Conservation (phyloP, 2,113 vertebrate species). For the Morphnarchus princeps region DNA sequence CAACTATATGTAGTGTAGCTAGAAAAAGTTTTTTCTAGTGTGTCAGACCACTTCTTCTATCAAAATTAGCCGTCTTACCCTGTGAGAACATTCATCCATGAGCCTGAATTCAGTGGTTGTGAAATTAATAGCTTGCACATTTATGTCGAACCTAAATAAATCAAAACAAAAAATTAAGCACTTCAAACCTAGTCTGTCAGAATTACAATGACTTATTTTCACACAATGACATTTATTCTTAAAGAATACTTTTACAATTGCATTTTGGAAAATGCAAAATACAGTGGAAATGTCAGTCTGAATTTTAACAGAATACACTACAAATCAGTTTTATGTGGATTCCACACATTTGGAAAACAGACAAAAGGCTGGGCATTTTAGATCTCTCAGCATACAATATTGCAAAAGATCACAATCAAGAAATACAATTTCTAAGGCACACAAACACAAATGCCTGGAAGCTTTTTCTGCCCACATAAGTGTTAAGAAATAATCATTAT, state of each 20-base stretch:
- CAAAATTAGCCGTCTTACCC: slow-evolving; percentile 63
- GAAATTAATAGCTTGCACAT: slow-evolving; percentile 84
- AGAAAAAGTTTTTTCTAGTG: background rate
- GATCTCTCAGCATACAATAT: background rate
- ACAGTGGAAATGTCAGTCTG: background rate
- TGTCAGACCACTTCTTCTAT: background rate
- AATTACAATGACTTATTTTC: background rate
- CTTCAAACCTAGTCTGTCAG: background rate
- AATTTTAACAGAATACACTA: background rate
- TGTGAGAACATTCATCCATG: slow-evolving; percentile 64
- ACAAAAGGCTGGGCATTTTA: background rate
- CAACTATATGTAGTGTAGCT: background rate
- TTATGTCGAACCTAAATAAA: slow-evolving; percentile 86
- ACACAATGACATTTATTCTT: background rate
- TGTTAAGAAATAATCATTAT: background rate
- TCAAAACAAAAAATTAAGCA: background rate
- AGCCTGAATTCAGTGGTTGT: slow-evolving; percentile 89
- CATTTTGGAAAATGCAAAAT: background rate
- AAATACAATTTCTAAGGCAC: background rate
- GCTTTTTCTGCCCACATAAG: background rate
- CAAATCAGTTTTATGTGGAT: background rate
- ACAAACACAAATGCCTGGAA: background rate
- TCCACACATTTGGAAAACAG: background rate
- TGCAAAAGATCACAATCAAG: background rate
- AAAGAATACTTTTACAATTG: background rate